Percentiles rank a stretch among this genome's conserved stretches.
Evolutionary conservation across 2,113 vertebrate genomes (phyloP).

Genomic region (Lanius collurio): DNA sequence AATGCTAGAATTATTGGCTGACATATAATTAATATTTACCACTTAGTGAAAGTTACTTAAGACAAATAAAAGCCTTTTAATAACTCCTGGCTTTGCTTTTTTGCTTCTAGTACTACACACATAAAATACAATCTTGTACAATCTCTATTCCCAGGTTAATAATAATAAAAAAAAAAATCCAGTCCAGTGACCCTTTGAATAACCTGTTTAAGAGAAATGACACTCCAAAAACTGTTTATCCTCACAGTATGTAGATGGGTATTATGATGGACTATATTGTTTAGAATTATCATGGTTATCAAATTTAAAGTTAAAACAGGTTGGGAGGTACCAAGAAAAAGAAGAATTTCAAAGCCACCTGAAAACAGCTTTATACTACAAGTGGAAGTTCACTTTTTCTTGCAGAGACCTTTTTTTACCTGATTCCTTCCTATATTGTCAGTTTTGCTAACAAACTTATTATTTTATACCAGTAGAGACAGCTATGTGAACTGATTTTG

Average conservation of each 20-base stretch:
- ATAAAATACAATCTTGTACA: neutral
- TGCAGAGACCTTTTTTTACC: neutral
- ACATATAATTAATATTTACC: neutral
- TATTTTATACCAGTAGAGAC: neutral
- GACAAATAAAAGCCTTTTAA: neutral
- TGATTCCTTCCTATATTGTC: neutral
- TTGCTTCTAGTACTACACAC: neutral
- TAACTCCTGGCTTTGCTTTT: neutral
- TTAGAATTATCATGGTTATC: neutral
- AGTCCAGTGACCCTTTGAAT: neutral
- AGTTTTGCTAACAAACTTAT: neutral
- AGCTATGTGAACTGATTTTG: neutral
- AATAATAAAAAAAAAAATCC: neutral
- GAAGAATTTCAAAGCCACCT: neutral
- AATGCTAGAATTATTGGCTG: neutral
- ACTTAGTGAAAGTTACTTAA: neutral
- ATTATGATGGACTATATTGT: neutral
- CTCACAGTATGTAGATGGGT: neutral
- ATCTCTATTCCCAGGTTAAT: neutral
- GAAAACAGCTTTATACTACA: neutral
- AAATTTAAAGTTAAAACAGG: neutral
- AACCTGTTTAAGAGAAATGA: neutral
- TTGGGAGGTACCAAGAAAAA: neutral
- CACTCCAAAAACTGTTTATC: neutral
- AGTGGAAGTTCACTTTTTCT: neutral